Evolutionary conservation across 2,888 invertebrate species (phyloP).

Genomic region (Argynnis bischoffii): DNA sequence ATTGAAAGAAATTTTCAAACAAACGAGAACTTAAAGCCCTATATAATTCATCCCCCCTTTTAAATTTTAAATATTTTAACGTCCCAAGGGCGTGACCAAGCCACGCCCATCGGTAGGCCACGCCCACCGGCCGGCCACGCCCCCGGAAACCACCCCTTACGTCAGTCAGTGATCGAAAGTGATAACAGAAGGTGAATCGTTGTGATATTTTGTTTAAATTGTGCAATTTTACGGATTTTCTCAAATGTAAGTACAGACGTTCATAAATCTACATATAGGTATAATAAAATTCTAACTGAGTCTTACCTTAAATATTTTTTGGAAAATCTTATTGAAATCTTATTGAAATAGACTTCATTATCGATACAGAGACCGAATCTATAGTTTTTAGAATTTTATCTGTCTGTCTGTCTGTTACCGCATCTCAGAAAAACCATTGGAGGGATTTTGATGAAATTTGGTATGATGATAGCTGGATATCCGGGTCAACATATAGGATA

Average conservation of each 20-base stretch:
- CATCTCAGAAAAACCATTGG: no score
- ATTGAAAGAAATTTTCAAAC: no score
- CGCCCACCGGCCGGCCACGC: constrained; percentile 3
- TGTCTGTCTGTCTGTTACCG: no score
- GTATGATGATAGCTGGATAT: no score
- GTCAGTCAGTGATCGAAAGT: constrained; percentile 6
- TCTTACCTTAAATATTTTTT: no score
- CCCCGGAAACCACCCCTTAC: not conserved
- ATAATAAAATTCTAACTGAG: not conserved
- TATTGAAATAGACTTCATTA: no score
- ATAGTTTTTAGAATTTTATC: no score
- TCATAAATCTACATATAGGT: not conserved
- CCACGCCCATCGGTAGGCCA: not conserved
- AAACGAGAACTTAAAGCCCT: no score
- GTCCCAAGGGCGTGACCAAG: not conserved
- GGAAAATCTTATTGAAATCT: no score
- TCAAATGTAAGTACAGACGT: not conserved
- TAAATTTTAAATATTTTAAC: constrained; percentile 6
- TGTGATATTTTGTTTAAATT: not conserved
- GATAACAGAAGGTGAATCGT: constrained; percentile 3
- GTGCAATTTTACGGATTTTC: not conserved
- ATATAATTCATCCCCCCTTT: not conserved
- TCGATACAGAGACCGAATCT: no score
- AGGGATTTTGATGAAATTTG: no score
- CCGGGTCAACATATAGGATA: no score